These are phyloP conservation scores for Orius insidiosus DNA, from an alignment of 1,140 invertebrate genomes.

Conservation along the genomic window DNA sequence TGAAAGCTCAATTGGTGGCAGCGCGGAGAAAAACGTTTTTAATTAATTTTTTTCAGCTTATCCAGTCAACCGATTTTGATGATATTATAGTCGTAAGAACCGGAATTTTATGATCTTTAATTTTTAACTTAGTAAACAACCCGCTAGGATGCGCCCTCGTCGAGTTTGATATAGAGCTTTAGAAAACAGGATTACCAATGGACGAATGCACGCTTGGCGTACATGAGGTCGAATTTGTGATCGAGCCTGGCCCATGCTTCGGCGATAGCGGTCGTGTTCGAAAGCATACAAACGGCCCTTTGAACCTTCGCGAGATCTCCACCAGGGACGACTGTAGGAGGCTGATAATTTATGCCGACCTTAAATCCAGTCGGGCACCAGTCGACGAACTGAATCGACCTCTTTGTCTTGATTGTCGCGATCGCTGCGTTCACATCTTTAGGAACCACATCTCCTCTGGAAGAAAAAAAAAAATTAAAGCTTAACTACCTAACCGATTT, in stretches of 20 bases:
- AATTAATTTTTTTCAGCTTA: too few species aligned
- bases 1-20: too few species aligned
- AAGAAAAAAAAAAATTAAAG: slow-evolving; percentile 5
- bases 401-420: slow-evolving; percentile 75
- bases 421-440: slow-evolving; percentile 74
- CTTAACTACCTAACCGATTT: too few species aligned
- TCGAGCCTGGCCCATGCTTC: slow-evolving; percentile 50
- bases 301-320: slow-evolving; percentile 71
- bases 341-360: slow-evolving; percentile 38
- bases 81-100: too few species aligned
- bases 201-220: slow-evolving; percentile 31
- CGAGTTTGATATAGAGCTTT: too few species aligned
- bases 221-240: slow-evolving; percentile 46
- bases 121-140: too few species aligned
- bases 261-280: slow-evolving; percentile 2
- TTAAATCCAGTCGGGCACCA: slow-evolving; percentile 71
- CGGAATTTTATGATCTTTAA: too few species aligned
- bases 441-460: slow-evolving; percentile 37
- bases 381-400: slow-evolving; percentile 65
- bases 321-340: slow-evolving; percentile 56
- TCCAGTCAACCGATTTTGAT: too few species aligned
- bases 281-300: slow-evolving; percentile 68
- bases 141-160: too few species aligned
- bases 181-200: slow-evolving; percentile 20
- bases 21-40: too few species aligned